Conservation (phyloP, 2,888 invertebrate species). For the Chydorus sphaericus region DNA sequence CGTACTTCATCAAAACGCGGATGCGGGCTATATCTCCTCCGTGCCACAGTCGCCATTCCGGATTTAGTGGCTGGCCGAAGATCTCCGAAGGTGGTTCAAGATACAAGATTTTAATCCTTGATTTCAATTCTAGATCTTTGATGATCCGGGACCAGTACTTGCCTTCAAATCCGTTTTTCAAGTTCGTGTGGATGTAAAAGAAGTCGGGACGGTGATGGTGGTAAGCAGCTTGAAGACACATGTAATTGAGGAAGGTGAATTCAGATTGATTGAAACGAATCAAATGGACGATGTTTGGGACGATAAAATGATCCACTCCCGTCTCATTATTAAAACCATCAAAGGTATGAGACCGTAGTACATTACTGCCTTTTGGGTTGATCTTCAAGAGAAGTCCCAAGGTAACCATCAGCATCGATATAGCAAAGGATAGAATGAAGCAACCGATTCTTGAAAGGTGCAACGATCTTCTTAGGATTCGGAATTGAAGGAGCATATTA, state of each 20-base stretch:
- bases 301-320: slow-evolving; percentile 18
- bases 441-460: no score
- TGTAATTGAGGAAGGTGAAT: slow-evolving; percentile 20
- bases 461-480: no score
- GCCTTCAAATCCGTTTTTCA: slow-evolving; percentile 16
- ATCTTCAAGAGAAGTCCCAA: no score
- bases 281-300: slow-evolving; percentile 14
- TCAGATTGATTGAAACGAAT: slow-evolving; percentile 18
- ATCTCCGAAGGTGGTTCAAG: slow-evolving; percentile 10
- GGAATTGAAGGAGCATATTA: no score
- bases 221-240: slow-evolving; percentile 21
- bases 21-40: slow-evolving; percentile 20
- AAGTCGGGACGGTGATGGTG: slow-evolving; percentile 13
- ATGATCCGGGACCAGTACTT: slow-evolving; percentile 21
- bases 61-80: slow-evolving; percentile 21
- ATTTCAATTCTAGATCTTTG: slow-evolving; percentile 1
- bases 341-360: no score
- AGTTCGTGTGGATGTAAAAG: slow-evolving; percentile 13
- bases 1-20: slow-evolving; percentile 23
- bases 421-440: no score
- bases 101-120: slow-evolving; percentile 5
- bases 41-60: slow-evolving; percentile 18
- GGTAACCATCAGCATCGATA: no score
- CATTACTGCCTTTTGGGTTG: no score
- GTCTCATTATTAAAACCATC: slow-evolving; percentile 12